phyloP scores from a whole-genome alignment of 92 coral and sea anemone genomes.

The Montipora capitata region DNA sequence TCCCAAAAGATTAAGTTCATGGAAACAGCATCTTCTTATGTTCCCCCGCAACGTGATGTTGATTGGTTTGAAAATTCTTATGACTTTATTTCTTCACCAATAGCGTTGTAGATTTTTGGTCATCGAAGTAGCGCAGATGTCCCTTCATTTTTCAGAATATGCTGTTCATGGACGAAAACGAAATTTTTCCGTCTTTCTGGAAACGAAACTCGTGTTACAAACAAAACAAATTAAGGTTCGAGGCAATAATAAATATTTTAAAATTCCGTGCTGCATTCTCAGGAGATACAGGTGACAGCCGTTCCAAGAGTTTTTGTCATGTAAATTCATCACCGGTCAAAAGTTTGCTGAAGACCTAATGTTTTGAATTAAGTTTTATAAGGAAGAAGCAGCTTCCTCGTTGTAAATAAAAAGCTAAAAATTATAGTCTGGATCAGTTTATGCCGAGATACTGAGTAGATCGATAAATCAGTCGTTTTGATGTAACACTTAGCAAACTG shows the following conservation, averaged over 20 bases:
- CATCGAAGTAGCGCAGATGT: not conserved
- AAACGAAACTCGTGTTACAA: not conserved
- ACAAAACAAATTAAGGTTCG: too few species aligned
- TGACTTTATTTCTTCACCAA: conserved; percentile 23
- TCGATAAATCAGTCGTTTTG: too few species aligned
- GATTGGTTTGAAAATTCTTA: conserved; percentile 40
- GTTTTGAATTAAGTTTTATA: not conserved
- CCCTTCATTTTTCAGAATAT: too few species aligned
- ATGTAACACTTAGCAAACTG: too few species aligned
- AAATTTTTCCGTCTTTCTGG: not conserved
- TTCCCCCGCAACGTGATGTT: fast-evolving
- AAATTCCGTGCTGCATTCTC: not conserved
- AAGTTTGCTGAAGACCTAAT: not conserved
- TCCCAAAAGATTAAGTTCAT: too few species aligned
- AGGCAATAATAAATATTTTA: too few species aligned
- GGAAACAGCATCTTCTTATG: not conserved
- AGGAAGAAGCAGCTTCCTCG: not conserved
- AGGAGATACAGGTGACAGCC: conserved; percentile 24
- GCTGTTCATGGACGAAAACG: not conserved
- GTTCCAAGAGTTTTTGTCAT: conserved; percentile 22
- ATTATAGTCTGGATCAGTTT: too few species aligned
- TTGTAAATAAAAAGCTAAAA: too few species aligned
- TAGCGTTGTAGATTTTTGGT: conserved; percentile 50
- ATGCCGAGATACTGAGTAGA: too few species aligned
- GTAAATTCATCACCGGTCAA: conserved; percentile 22